A percentile compares a stretch with the other conserved stretches of the same genome.
These are phyloP conservation scores for Rhingia rostrata DNA, from an alignment of 2,888 invertebrate genomes.

Conservation along the genomic window DNA sequence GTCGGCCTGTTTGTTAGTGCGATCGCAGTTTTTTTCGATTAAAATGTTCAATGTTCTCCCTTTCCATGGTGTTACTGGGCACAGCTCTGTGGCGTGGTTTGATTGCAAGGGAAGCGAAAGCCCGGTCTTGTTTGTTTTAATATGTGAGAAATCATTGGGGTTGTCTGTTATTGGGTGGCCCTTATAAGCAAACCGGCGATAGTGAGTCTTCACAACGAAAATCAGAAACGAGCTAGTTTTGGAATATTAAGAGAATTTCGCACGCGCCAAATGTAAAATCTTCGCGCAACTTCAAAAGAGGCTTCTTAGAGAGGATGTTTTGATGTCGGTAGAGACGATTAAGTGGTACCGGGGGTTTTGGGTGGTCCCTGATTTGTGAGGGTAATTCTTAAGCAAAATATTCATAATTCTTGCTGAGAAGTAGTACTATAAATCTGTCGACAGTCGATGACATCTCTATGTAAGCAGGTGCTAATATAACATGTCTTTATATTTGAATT, in stretches of 20 bases:
- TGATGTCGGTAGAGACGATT: slow-evolving; percentile 24
- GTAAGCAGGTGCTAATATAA: no score
- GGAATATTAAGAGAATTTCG: slow-evolving; percentile 49
- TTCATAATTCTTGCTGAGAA: no score
- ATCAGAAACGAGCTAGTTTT: slow-evolving; percentile 61
- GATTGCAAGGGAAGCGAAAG: slow-evolving; percentile 19
- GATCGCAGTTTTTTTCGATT: slow-evolving; percentile 54
- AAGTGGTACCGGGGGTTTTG: background rate
- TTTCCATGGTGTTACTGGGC: background rate
- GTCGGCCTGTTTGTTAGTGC: slow-evolving; percentile 48
- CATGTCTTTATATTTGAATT: no score
- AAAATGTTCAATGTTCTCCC: slow-evolving; percentile 56
- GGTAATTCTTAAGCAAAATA: no score
- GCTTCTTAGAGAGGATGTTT: slow-evolving; percentile 50
- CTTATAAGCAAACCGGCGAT: slow-evolving; percentile 16
- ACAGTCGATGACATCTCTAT: no score
- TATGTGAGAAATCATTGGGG: slow-evolving; percentile 54
- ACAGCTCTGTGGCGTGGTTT: background rate
- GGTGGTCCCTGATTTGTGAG: background rate
- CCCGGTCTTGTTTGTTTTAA: slow-evolving; percentile 53
- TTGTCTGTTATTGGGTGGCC: slow-evolving; percentile 59
- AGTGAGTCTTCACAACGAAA: slow-evolving; percentile 1
- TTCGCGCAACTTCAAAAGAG: slow-evolving; percentile 19
- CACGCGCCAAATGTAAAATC: slow-evolving; percentile 33
- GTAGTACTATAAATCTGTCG: no score